A percentile compares a stretch with the other conserved stretches of the same genome.
These are phyloP conservation scores for Liodrosophila aerea DNA, from an alignment of 2,888 invertebrate species.

Conservation along the genomic window DNA sequence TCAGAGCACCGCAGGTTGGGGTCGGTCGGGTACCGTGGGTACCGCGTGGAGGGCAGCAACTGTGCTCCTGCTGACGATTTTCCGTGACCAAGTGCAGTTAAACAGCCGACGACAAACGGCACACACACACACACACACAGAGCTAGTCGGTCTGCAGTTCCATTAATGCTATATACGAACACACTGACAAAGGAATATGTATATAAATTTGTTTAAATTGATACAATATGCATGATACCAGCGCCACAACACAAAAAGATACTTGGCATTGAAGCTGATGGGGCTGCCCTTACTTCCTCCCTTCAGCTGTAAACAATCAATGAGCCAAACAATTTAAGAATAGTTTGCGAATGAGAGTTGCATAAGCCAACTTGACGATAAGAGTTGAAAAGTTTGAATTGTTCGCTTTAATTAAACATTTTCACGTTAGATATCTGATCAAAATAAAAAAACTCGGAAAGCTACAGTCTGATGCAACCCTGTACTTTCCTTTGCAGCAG, in stretches of 20 bases:
- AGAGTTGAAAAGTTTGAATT: too few relatives aligned
- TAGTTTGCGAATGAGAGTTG: background rate
- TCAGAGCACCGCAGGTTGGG: slow-evolving; percentile 50
- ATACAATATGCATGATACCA: slow-evolving; percentile 5
- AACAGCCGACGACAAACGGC: slow-evolving; percentile 68
- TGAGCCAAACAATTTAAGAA: slow-evolving; percentile 1
- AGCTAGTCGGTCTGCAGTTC: slow-evolving; percentile 46
- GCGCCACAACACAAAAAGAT: slow-evolving; percentile 19
- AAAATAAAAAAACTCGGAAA: too few relatives aligned
- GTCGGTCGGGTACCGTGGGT: background rate
- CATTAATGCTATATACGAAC: slow-evolving; percentile 29
- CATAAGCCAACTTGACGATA: background rate
- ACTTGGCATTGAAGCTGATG: slow-evolving; percentile 54
- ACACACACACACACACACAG: slow-evolving; percentile 41
- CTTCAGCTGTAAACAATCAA: slow-evolving; percentile 6
- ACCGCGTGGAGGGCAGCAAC: slow-evolving; percentile 14
- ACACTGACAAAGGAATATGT: background rate
- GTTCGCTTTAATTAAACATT: too few relatives aligned
- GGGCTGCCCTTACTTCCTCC: too few relatives aligned
- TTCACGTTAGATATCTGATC: too few relatives aligned
- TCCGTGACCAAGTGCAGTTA: slow-evolving; percentile 78
- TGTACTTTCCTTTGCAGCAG: too few relatives aligned
- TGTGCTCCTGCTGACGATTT: slow-evolving; percentile 68
- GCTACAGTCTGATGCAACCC: too few relatives aligned
- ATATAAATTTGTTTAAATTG: slow-evolving; percentile 6